Percentiles rank a stretch among this genome's conserved stretches.
These are phyloP conservation scores for Lasioglossum pauxillum DNA, from an alignment of 2,888 invertebrate species.

Conservation along the genomic window DNA sequence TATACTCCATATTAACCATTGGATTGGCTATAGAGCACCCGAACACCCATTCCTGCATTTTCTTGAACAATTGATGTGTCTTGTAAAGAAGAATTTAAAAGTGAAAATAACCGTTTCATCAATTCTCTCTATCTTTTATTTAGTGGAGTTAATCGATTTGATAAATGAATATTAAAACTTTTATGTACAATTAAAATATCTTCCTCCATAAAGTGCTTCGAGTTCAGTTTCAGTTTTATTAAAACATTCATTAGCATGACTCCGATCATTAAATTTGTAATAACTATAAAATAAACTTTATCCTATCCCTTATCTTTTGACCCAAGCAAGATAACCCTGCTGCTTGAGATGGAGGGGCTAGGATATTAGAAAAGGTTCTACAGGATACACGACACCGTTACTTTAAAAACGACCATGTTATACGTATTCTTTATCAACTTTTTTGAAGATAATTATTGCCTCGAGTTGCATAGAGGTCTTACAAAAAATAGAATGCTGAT, in stretches of 20 bases:
- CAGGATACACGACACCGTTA: not conserved
- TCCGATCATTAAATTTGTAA: not conserved
- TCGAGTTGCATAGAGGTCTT: not conserved
- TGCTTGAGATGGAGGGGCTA: not conserved
- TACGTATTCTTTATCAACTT: not conserved
- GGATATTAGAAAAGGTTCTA: slow-evolving; percentile 15
- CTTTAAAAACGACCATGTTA: not conserved
- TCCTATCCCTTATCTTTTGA: slow-evolving; percentile 11
- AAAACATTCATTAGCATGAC: not conserved
- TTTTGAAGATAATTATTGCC: not conserved
- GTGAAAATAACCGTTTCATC: not conserved
- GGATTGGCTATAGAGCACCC: not conserved
- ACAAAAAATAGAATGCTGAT: not conserved
- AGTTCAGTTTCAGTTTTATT: not conserved
- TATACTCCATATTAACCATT: slow-evolving; percentile 5
- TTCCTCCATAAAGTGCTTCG: not conserved
- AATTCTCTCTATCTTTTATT: not conserved
- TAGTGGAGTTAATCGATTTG: not conserved
- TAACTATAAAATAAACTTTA: not conserved
- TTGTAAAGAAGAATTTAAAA: not conserved
- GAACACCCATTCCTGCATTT: not conserved
- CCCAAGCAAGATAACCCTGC: slow-evolving; percentile 14
- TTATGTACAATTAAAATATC: not conserved
- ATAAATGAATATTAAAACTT: not conserved
- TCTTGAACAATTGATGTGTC: not conserved